Conservation (phyloP, 2,113 vertebrate genomes). For the Crotalus horridus region DNA sequence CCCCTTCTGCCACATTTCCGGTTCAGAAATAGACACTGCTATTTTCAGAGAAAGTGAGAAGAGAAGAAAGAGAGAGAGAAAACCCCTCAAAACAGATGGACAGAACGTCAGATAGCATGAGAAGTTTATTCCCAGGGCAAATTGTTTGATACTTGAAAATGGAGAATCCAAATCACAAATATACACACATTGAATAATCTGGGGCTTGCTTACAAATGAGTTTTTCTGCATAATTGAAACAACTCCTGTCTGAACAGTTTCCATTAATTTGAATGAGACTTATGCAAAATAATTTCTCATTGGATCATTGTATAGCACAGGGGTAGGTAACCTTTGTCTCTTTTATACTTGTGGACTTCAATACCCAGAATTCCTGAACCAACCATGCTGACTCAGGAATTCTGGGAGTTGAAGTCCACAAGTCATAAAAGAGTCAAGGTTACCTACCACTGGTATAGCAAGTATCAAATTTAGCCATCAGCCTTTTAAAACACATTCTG, state of each 20-base stretch:
- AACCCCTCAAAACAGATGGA: background rate
- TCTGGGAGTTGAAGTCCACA: too few relatives aligned
- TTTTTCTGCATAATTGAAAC: background rate
- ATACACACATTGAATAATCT: background rate
- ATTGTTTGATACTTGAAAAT: background rate
- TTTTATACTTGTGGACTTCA: too few relatives aligned
- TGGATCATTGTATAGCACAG: background rate
- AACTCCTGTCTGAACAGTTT: background rate
- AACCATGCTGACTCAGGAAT: too few relatives aligned
- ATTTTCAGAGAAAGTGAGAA: conserved; percentile 45
- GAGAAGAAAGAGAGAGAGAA: conserved; percentile 39
- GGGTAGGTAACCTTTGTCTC: too few relatives aligned
- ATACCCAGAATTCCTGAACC: too few relatives aligned
- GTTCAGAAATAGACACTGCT: conserved; percentile 55
- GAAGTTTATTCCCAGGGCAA: background rate
- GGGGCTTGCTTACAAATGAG: background rate
- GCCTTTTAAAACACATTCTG: background rate
- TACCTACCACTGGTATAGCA: background rate
- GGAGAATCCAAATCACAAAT: background rate
- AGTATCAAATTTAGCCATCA: background rate
- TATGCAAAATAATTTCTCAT: background rate
- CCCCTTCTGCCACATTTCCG: conserved; percentile 43
- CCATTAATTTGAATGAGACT: background rate
- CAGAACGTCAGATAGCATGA: background rate
- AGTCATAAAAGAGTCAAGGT: too few relatives aligned